Conservation (phyloP, 2,797 vertebrate genomes). For the Tachyglossus aculeatus region DNA sequence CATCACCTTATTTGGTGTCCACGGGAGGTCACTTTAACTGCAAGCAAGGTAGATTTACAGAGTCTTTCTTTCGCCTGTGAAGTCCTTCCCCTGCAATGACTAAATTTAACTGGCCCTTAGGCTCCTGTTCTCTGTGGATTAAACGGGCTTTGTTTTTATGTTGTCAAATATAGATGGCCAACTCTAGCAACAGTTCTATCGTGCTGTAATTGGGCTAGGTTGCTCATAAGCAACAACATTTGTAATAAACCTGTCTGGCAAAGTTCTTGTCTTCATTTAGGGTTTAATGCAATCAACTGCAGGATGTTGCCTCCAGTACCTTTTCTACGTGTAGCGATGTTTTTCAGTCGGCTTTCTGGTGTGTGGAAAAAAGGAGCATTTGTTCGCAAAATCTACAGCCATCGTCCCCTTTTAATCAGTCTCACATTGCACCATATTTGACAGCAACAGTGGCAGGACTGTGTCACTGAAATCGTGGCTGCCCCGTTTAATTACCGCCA, state of each 20-base stretch:
- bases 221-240: conserved; percentile 7
- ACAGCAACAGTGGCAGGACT: conserved; percentile 31
- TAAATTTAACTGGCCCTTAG: conserved; percentile 51
- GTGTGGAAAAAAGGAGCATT: too few relatives aligned
- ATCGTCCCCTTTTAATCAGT: conserved; percentile 36
- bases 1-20: too few relatives aligned
- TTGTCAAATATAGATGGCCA: conserved; percentile 48
- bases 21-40: too few relatives aligned
- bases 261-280: conserved; percentile 23
- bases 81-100: conserved; percentile 57
- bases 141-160: conserved; percentile 39
- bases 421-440: not conserved
- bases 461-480: conserved; percentile 45
- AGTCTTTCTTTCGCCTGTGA: too few relatives aligned
- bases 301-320: too few relatives aligned
- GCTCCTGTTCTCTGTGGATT: conserved; percentile 45
- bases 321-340: too few relatives aligned
- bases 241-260: not conserved
- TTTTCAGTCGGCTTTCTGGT: too few relatives aligned
- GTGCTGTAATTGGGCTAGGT: conserved; percentile 33
- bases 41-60: too few relatives aligned
- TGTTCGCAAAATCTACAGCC: conserved; percentile 7
- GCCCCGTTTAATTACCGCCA: conserved; percentile 72
- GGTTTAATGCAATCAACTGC: not conserved
- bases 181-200: conserved; percentile 18